Evolutionary conservation across 2,797 vertebrate genomes (phyloP), one percentile per base, ranked within the genome.

Genomic region (Leucoraja ocellata): DNA sequence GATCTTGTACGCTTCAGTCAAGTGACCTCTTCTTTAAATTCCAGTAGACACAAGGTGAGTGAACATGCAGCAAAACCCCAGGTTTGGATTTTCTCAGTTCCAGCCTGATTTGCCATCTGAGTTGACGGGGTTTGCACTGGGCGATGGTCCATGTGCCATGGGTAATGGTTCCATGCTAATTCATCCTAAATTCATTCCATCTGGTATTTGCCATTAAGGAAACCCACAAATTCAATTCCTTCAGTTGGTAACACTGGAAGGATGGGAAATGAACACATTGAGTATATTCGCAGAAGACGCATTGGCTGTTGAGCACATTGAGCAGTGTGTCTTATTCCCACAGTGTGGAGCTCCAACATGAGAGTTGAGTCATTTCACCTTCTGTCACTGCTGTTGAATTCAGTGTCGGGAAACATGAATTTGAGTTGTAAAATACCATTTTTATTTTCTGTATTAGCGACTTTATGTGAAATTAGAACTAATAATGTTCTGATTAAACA

Each of bases 281-380:
- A 61, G 58, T 84, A 61, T 10, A 61, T 54, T 84, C 11, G 61
- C 2, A 25, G 54, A n/a, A 28, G 23, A 23, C 61, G 25, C n/a
- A 13, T 61, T 84, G n/a, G 28, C 1, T 28, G 25, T 4, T 4
- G 4, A 25, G 46, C 46, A n/a, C 28, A 25, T 61, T 54, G 11
- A 61, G 54, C 54, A 61, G 81, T 61, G 81, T 84, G 54, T 61
- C 25, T 16, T 58, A 84, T 13, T 58, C 23, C 54, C 81, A 84
- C 54, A 61, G 81, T 84, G 81, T 84, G 81, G 81, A 84, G 54
- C 54, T 84, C 1, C 81, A 84, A n/a, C 54, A 61, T 84, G 81
- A 61, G 61, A 61, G 23, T 16, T 79, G 78, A 79, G 16, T 39
- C 18, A 79, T 18, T 79, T 39, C 36, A 79, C 4, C 3, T 39